phyloP scores from a whole-genome alignment of 2,113 vertebrate species.

The Vulpes ferrilata region DNA sequence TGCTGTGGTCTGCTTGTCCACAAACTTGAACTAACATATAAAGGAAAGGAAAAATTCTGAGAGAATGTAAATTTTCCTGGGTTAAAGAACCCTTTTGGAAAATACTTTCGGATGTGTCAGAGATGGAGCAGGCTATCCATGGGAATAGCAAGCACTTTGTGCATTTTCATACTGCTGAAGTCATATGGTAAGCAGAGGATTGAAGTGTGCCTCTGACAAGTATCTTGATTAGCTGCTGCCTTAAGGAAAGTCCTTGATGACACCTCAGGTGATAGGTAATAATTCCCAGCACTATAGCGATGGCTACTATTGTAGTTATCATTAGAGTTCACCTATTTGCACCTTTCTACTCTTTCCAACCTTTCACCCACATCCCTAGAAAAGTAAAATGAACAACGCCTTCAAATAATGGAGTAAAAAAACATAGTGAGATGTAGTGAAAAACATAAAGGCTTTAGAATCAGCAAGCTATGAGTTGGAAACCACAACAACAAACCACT shows the following conservation, averaged over 20 bases:
- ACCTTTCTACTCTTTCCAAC: not conserved
- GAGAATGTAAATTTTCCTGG: not conserved
- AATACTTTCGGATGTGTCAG: not conserved
- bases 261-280: not conserved
- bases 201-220: not conserved
- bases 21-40: not conserved
- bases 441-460: not conserved
- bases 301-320: not conserved
- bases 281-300: not conserved
- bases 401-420: conserved; percentile 24
- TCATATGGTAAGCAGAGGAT: not conserved
- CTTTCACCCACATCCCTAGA: not conserved
- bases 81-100: not conserved
- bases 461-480: not conserved
- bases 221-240: not conserved
- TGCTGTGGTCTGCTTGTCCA: not conserved
- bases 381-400: not conserved
- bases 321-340: not conserved
- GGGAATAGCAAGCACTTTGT: not conserved
- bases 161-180: not conserved
- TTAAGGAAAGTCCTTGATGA: not conserved
- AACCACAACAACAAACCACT: not conserved
- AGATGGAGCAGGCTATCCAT: not conserved
- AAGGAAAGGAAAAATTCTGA: not conserved
- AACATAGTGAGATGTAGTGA: not conserved